A percentile compares a stretch with the other conserved stretches of the same genome.
Evolutionary conservation across 1,140 invertebrate species (phyloP).

Genomic region (Hydropsyche tenuis): DNA sequence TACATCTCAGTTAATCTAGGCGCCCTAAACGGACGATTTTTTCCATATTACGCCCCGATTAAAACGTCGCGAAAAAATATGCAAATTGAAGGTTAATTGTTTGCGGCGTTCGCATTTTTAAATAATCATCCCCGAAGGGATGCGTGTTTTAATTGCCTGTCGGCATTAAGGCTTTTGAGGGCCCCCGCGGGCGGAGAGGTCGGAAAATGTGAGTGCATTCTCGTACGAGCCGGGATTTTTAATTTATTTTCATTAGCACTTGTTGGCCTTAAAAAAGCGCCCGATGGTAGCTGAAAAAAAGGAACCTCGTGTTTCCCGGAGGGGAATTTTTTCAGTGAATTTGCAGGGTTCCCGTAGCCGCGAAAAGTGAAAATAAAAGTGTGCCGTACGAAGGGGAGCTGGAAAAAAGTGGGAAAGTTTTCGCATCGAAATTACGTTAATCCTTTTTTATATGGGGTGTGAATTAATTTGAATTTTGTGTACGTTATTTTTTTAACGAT

Average conservation of each 20-base stretch:
- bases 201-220: slow-evolving; percentile 9
- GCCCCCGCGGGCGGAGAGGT: no score
- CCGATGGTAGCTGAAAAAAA: background rate
- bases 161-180: background rate
- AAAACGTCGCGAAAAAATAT: slow-evolving; percentile 4
- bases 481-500: background rate
- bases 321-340: slow-evolving; percentile 9
- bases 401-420: slow-evolving; percentile 29
- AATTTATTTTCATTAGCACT: slow-evolving; percentile 46
- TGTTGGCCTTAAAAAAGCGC: slow-evolving; percentile 22
- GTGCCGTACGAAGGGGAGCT: background rate
- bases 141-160: slow-evolving; percentile 31
- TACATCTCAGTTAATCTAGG: no score
- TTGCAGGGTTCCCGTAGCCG: background rate
- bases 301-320: background rate
- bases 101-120: slow-evolving; percentile 18
- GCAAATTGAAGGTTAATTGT: slow-evolving; percentile 16
- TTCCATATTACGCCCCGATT: background rate
- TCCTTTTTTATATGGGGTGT: no score
- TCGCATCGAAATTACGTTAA: background rate
- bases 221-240: slow-evolving; percentile 32
- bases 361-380: slow-evolving; percentile 32
- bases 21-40: no score
- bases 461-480: no score
- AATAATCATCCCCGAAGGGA: slow-evolving; percentile 15